phyloP scores from a whole-genome alignment of 2,888 invertebrate genomes.

The Gymnoscelis rufifasciata region DNA sequence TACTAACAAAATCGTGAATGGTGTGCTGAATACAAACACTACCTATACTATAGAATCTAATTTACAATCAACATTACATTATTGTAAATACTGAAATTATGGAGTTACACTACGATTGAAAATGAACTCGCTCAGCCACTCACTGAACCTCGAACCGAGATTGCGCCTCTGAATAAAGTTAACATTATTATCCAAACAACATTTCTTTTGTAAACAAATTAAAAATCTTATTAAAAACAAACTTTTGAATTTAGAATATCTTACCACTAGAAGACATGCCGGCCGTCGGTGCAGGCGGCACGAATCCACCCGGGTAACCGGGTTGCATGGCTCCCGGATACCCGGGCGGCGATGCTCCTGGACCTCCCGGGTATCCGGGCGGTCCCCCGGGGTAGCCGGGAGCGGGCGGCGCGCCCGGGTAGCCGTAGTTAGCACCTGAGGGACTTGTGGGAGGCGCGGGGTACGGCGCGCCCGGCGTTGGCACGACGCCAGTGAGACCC shows the following conservation, averaged over 20 bases:
- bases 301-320: conserved; percentile 28
- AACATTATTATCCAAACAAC: not conserved
- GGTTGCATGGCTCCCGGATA: conserved; percentile 27
- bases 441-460: conserved; percentile 40
- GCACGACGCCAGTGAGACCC: conserved; percentile 80
- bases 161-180: conserved; percentile 18
- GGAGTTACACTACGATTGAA: conserved; percentile 13
- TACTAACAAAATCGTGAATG: too few species aligned
- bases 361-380: conserved; percentile 30
- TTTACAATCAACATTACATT: too few species aligned
- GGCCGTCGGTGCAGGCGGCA: conserved; percentile 38
- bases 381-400: conserved; percentile 45
- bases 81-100: not conserved
- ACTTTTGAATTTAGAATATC: conserved; percentile 27
- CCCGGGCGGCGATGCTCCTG: conserved; percentile 26
- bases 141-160: conserved; percentile 44
- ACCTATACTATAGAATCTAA: too few species aligned
- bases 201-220: not conserved
- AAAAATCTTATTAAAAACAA: conserved; percentile 2
- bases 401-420: conserved; percentile 28
- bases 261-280: conserved; percentile 64
- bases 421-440: conserved; percentile 36
- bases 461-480: conserved; percentile 50
- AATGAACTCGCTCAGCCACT: conserved; percentile 30
- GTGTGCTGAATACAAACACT: too few species aligned